Conservation (phyloP, 92 coral and sea anemone species). For the Siderastrea radians region DNA sequence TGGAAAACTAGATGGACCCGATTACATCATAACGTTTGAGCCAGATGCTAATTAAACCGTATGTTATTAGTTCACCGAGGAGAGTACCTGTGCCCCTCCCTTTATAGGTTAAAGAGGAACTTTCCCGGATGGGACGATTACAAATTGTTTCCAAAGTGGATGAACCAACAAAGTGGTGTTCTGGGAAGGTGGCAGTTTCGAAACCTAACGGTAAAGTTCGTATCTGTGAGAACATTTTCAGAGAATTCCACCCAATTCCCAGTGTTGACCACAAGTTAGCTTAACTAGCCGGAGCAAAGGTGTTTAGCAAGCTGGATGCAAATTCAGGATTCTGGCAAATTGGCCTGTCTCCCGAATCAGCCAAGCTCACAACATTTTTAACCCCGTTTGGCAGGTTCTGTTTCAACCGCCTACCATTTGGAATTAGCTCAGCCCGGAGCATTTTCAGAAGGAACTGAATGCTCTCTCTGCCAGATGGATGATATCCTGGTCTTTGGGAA, state of each 20-base stretch:
- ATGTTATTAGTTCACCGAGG: not conserved
- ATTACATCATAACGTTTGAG: slow-evolving; percentile 19
- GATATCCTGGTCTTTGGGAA: slow-evolving; percentile 43
- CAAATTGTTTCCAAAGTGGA: slow-evolving; percentile 19
- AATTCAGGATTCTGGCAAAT: slow-evolving; percentile 64
- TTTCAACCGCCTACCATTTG: slow-evolving; percentile 51
- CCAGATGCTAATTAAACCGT: slow-evolving; percentile 18
- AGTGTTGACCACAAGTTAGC: slow-evolving; percentile 37
- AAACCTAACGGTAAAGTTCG: slow-evolving; percentile 17
- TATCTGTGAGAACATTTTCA: slow-evolving; percentile 35
- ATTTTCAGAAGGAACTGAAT: slow-evolving; percentile 50
- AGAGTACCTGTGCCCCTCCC: slow-evolving; percentile 18
- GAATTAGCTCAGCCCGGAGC: slow-evolving; percentile 54
- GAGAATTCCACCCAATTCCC: slow-evolving; percentile 57
- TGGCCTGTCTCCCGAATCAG: slow-evolving; percentile 24
- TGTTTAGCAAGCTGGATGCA: slow-evolving; percentile 59
- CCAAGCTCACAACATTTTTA: slow-evolving; percentile 40
- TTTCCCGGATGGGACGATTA: slow-evolving; percentile 4
- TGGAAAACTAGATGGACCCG: slow-evolving; percentile 17
- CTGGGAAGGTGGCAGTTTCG: slow-evolving; percentile 17
- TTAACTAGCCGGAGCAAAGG: slow-evolving; percentile 40
- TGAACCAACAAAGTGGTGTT: slow-evolving; percentile 33
- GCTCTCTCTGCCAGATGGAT: slow-evolving; percentile 45
- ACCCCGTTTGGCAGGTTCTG: slow-evolving; percentile 39
- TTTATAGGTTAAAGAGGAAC: slow-evolving; percentile 13